These are phyloP conservation scores for Drosophila parabipectinata DNA, from an alignment of 1,140 invertebrate genomes.

Conservation along the genomic window DNA sequence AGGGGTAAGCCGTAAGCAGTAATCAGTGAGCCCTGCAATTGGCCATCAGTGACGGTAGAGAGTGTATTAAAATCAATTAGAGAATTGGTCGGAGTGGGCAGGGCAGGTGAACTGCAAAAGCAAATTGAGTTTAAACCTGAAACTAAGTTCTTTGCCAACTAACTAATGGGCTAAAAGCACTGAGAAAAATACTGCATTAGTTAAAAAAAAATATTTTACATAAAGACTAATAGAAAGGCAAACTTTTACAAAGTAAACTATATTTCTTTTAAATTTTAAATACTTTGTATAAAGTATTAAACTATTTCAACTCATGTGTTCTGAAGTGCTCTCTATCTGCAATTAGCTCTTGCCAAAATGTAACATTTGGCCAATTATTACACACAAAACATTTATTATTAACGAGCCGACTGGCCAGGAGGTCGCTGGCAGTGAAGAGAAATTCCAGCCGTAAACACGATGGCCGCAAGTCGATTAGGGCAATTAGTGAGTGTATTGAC, in stretches of 20 bases:
- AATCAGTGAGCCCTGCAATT: not conserved
- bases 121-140: conserved; percentile 22
- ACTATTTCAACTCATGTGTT: not conserved
- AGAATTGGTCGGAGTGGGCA: conserved; percentile 17
- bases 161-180: not conserved
- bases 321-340: conserved; percentile 1
- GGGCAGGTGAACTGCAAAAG: conserved; percentile 4
- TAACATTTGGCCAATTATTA: conserved; percentile 54
- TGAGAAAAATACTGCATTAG: not conserved
- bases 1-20: not conserved
- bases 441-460: not conserved
- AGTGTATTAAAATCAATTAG: conserved; percentile 47
- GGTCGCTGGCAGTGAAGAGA: not conserved
- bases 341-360: conserved; percentile 1
- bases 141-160: conserved; percentile 4
- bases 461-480: conserved; percentile 67
- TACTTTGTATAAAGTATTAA: not conserved
- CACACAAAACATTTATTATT: conserved; percentile 71
- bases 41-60: conserved; percentile 5
- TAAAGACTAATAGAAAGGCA: too few species aligned
- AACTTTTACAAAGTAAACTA: too few species aligned
- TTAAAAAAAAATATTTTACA: too few species aligned
- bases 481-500: conserved; percentile 68
- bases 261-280: too few species aligned
- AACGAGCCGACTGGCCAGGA: conserved; percentile 38